phyloP scores from a whole-genome alignment of 2,797 vertebrate genomes.

The Australoheros facetus region DNA sequence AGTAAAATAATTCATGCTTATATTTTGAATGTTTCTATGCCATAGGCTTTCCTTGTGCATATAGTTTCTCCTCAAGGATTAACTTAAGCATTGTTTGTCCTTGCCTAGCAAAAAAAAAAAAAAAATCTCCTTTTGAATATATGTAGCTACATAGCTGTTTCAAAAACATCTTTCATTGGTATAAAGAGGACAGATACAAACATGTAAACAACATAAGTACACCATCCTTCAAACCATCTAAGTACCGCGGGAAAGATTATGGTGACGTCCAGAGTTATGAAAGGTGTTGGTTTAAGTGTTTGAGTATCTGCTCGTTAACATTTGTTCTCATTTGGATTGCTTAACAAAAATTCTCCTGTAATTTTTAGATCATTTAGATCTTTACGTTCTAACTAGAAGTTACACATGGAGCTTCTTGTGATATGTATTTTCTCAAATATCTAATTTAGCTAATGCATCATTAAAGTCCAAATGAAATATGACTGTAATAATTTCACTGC shows the following conservation, averaged over 20 bases:
- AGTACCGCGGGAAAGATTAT: slow-evolving; percentile 41
- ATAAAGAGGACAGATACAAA: slow-evolving; percentile 36
- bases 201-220: slow-evolving; percentile 34
- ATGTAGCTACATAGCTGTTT: slow-evolving; percentile 29
- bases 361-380: slow-evolving; percentile 2
- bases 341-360: not conserved
- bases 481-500: slow-evolving; percentile 12
- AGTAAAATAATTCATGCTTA: slow-evolving; percentile 2
- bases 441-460: slow-evolving; percentile 58
- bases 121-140: slow-evolving; percentile 16
- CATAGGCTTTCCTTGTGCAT: not conserved
- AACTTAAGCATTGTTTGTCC: not conserved
- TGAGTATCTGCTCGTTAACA: slow-evolving; percentile 8
- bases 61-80: slow-evolving; percentile 17
- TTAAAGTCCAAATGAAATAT: slow-evolving; percentile 44
- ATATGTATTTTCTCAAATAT: not conserved
- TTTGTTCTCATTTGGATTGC: not conserved
- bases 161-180: slow-evolving; percentile 33
- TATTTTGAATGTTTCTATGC: not conserved
- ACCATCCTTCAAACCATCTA: slow-evolving; percentile 35
- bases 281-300: not conserved
- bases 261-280: slow-evolving; percentile 24
- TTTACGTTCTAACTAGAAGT: not conserved
- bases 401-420: not conserved
- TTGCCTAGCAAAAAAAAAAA: not conserved